Evolutionary conservation across 2,797 vertebrate species (phyloP), one percentile per base, ranked within the genome.

Genomic region (Coreius guichenoti): DNA sequence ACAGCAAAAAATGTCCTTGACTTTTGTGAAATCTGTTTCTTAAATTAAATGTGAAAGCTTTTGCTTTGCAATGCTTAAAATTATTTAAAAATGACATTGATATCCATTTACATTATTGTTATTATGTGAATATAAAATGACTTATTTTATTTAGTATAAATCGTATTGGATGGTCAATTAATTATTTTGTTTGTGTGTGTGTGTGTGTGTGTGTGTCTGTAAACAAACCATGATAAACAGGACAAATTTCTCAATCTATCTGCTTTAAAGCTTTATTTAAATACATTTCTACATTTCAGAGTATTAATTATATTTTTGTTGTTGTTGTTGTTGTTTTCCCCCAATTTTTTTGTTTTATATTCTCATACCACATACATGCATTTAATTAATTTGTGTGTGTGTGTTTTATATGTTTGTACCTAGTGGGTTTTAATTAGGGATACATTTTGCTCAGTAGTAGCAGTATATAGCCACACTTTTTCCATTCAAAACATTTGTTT

Each of bases 281-380:
- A 87, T 21, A 21, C 47, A 5, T 33, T 54, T 54, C 29, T 85
- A 76, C 77, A 73, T 77, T 83, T 82, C 21, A 56, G 61, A 69
- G 51, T 76, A 70, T 23, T 45, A 13, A 45, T 77, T 86, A 86
- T 81, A 82, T 87, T 63, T 6, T 21, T 70, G 21, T 21, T 68
- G 61, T 31, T 33, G 8, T 68, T 68, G 3, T n/a, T 58, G 19
- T 58, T n/a, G 11, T 61, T 26, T 11, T 5, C 58, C 56, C 56
- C 6, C 7, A 54, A 26, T 21, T 39, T 4, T 69, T 19, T 68
- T 21, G 4, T 39, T n/a, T 13, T 39, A 39, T 69, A 65, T 65
- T 65, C 0, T 17, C 36, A 69, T 39, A 21, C 21, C 33, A n/a
- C 21, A n/a, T 47, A 29, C 11, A 47, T 29, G 8, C 8, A 45